Evolutionary conservation across 2,113 vertebrate genomes (phyloP), one percentile per base, ranked within the genome.

Genomic region (Centrocercus urophasianus): DNA sequence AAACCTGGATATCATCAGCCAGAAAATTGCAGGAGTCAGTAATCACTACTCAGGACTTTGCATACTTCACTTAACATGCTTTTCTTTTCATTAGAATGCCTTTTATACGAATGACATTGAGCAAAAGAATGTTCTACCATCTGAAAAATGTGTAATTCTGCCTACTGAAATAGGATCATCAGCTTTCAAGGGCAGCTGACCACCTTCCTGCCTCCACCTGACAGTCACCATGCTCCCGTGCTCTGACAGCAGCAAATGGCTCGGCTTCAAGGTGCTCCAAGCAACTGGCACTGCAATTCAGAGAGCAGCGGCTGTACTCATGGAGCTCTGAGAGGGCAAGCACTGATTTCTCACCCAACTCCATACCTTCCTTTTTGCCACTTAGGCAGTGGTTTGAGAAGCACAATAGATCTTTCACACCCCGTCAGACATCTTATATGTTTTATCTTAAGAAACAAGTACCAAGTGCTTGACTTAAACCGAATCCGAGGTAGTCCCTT

Each of bases 41-140:
- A 81, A 65, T 52, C 14, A 6, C 66, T 28, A 48, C 86, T 78
- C 34, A 15, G 57, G 57, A 76, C 59, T 73, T 61, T 48, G 70
- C 81, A 90, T 40, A 78, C 86, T 93, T 93, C 79, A 57, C 73
- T 93, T 91, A 38, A 38, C 52, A 27, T 63, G 15, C 8, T 69
- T 74, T 83, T 36, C 86, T 84, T 40, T 66, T 78, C 86, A 76
- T 94, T 86, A 90, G 47, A 81, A 77, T 78, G 65, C 19, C 42
- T 90, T 90, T 94, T 75, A 48, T 30, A n/a, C 6, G 38, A 82
- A 72, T 54, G 78, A 84, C 77, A 89, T 54, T 89, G 92, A 96
- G 77, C 30, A 76, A 67, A 43, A 69, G 59, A 89, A 79, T 38
- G 59, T 56, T 90, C 81, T 87, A 52, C 80, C 86, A 72, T 6